A percentile compares a stretch with the other conserved stretches of the same genome.
Conservation (phyloP, 2,888 invertebrate species). For the Troides helena region DNA sequence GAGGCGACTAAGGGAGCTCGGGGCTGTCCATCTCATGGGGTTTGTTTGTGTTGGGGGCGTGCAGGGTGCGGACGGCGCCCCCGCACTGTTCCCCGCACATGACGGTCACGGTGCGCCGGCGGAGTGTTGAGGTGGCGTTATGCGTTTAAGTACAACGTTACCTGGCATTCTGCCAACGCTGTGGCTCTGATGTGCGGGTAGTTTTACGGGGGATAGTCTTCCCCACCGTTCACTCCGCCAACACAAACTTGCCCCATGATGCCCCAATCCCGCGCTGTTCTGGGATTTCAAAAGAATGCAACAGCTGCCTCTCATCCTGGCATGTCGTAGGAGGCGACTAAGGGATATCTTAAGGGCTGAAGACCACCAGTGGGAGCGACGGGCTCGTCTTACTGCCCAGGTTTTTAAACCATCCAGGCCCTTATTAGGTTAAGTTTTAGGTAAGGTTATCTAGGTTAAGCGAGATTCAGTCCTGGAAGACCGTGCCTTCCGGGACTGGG, state of each 20-base stretch:
- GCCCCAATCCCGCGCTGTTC: constrained; percentile 25
- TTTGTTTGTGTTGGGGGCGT: neutral
- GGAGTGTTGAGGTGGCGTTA: neutral
- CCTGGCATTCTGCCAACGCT: neutral
- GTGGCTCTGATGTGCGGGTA: neutral
- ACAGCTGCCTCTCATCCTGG: constrained; percentile 26
- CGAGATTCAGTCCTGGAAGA: constrained; percentile 18
- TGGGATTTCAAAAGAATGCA: constrained; percentile 25
- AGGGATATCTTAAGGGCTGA: constrained; percentile 6
- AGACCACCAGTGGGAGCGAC: neutral
- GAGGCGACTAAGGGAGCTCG: constrained; percentile 28
- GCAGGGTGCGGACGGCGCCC: neutral
- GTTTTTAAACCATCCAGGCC: neutral
- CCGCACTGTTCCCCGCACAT: neutral
- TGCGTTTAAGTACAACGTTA: neutral
- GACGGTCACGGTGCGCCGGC: neutral
- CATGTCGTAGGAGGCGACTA: constrained; percentile 19
- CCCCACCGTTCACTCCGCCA: neutral
- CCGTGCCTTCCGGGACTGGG: constrained; percentile 4
- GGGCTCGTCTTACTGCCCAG: neutral
- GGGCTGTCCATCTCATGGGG: constrained; percentile 1
- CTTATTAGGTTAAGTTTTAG: neutral
- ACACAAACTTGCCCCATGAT: neutral
- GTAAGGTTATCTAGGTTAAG: neutral
- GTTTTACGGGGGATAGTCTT: neutral